Percentiles rank a stretch among this genome's conserved stretches.
phyloP scores from a whole-genome alignment of 2,113 vertebrate genomes.

The Eclectus roratus region DNA sequence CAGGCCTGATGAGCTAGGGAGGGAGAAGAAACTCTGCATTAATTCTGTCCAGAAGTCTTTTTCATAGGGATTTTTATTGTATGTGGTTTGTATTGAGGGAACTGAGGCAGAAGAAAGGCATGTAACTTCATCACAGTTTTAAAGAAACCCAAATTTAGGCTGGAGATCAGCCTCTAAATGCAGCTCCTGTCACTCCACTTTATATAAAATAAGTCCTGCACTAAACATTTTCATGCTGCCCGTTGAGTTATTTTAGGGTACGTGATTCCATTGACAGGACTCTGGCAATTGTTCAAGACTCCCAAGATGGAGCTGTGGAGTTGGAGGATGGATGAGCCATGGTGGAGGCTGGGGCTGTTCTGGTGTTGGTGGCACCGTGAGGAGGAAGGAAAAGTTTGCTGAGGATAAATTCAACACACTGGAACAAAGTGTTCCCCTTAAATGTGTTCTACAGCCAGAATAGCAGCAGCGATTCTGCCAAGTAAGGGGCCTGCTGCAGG shows the following conservation, averaged over 20 bases:
- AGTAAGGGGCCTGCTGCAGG: constrained; percentile 16
- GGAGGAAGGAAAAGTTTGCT: background rate
- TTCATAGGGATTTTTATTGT: rapidly evolving
- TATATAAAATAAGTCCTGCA: rapidly evolving
- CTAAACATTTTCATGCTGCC: background rate
- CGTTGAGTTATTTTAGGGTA: background rate
- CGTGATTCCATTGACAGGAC: background rate
- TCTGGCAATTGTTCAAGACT: background rate
- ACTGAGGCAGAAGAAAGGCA: background rate
- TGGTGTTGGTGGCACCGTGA: rapidly evolving
- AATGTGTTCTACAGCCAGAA: constrained; percentile 1
- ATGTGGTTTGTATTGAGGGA: background rate
- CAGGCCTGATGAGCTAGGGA: background rate
- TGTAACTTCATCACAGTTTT: rapidly evolving
- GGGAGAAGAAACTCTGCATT: rapidly evolving
- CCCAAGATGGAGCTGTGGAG: background rate
- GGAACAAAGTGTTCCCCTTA: constrained; percentile 43
- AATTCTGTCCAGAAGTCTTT: background rate
- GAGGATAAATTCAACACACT: background rate
- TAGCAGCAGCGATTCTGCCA: background rate
- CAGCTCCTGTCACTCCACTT: background rate
- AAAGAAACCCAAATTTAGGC: background rate
- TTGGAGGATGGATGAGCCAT: background rate
- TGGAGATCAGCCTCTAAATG: background rate
- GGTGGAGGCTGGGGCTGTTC: background rate